These are phyloP conservation scores for Albula goreensis DNA, from an alignment of 2,113 vertebrate species.

Conservation along the genomic window DNA sequence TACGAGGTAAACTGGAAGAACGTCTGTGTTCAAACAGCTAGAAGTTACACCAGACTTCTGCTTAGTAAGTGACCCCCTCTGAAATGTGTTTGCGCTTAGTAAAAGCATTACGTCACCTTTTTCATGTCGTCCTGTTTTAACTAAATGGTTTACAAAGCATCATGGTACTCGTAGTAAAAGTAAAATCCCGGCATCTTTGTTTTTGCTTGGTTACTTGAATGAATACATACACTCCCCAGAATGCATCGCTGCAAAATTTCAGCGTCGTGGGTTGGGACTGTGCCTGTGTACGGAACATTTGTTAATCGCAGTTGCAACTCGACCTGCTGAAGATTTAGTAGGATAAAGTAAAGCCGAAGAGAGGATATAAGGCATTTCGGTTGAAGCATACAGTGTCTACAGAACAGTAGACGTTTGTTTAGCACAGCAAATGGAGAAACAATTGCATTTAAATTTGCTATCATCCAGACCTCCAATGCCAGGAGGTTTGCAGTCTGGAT, in stretches of 20 bases:
- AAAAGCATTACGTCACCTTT: constrained; percentile 32
- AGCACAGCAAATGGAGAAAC: constrained; percentile 78
- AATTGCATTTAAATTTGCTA: constrained; percentile 84
- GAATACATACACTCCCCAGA: constrained; percentile 39
- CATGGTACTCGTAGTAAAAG: constrained; percentile 23
- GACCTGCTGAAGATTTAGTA: constrained; percentile 20
- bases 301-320: constrained; percentile 25
- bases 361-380: constrained; percentile 11
- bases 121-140: neutral
- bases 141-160: constrained; percentile 13
- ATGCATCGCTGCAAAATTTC: constrained; percentile 22
- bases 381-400: constrained; percentile 30
- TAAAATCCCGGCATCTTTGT: neutral
- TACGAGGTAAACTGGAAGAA: neutral
- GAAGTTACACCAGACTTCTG: neutral
- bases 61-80: neutral
- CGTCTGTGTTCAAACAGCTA: neutral
- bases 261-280: constrained; percentile 40
- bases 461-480: constrained; percentile 81
- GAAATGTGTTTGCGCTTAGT: neutral
- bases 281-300: constrained; percentile 33
- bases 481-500: constrained; percentile 74
- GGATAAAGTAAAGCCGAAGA: constrained; percentile 29
- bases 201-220: neutral
- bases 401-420: constrained; percentile 13